phyloP scores from a whole-genome alignment of 2,888 invertebrate genomes.

The Nephrotoma appendiculata region DNA sequence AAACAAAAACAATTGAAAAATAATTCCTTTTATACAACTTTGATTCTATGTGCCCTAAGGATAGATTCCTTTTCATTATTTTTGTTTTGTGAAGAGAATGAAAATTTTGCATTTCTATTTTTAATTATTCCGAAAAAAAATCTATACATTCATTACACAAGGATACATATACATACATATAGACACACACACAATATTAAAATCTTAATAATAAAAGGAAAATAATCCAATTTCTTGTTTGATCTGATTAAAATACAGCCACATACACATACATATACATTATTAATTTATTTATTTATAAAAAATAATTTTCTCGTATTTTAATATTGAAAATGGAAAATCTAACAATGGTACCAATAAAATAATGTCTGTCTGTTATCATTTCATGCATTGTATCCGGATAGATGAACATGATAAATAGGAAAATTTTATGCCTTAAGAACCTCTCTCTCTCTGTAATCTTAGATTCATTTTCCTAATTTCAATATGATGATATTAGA shows the following conservation, averaged over 20 bases:
- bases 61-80: background rate
- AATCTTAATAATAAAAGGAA: background rate
- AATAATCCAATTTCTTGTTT: background rate
- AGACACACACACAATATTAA: background rate
- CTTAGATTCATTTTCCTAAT: background rate
- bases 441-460: background rate
- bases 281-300: background rate
- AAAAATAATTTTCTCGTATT: background rate
- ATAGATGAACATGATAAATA: background rate
- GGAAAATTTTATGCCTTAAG: background rate
- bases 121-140: background rate
- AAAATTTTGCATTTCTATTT: background rate
- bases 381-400: background rate
- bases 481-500: background rate
- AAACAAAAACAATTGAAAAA: background rate
- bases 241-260: background rate
- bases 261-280: background rate
- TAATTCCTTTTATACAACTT: background rate
- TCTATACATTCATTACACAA: background rate
- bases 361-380: background rate
- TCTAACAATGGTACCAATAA: background rate
- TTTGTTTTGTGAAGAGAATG: background rate
- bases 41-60: background rate
- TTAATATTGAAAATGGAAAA: background rate
- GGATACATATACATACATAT: background rate